A percentile compares a stretch with the other conserved stretches of the same genome.
Evolutionary conservation across 2,113 vertebrate genomes (phyloP).

Genomic region (Alethe castanea): DNA sequence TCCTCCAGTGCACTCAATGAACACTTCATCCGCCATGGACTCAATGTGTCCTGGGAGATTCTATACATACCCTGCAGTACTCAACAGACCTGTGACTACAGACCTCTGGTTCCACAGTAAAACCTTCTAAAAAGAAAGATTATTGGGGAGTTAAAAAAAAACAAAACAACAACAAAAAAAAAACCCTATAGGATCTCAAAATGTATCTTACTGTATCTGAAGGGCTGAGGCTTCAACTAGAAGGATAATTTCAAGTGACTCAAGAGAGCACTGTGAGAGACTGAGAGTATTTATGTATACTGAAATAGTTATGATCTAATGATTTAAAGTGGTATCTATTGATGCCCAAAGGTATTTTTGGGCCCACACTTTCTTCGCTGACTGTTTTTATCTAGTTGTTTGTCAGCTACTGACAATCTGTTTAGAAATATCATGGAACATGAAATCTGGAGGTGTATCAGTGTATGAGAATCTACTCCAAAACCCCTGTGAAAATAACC

Average conservation of each 20-base stretch:
- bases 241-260: not conserved
- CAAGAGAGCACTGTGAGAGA: constrained; percentile 2
- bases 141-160: not conserved
- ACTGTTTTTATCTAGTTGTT: constrained; percentile 9
- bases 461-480: not conserved
- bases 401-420: constrained; percentile 12
- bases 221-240: not conserved
- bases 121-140: not conserved
- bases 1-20: not conserved
- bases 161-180: not conserved
- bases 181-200: not conserved
- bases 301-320: constrained; percentile 14
- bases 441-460: not conserved
- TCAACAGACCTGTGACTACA: rapidly evolving
- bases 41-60: not conserved
- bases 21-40: not conserved
- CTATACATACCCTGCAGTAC: not conserved
- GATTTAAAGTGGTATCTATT: constrained; percentile 40
- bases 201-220: not conserved
- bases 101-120: not conserved
- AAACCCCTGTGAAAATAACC: constrained; percentile 36
- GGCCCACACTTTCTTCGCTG: not conserved
- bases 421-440: constrained; percentile 4
- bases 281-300: not conserved
- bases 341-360: constrained; percentile 34